These are phyloP conservation scores for Acronicta alni DNA, from an alignment of 2,888 invertebrate species.

Conservation along the genomic window DNA sequence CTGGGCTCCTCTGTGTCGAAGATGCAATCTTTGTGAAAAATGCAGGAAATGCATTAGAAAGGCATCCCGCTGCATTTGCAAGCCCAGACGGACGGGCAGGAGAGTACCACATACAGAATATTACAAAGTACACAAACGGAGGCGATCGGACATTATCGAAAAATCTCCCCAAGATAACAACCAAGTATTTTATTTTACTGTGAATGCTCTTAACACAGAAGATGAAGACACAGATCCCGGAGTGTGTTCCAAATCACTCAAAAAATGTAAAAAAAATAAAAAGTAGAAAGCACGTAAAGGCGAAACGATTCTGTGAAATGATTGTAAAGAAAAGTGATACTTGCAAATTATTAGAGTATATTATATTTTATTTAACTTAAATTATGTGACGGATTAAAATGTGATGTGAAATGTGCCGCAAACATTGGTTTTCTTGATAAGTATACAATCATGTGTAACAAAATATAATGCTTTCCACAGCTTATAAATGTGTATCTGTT, in stretches of 20 bases:
- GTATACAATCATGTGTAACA: conserved; percentile 1
- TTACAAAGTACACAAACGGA: conserved; percentile 23
- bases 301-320: not conserved
- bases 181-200: conserved; percentile 17
- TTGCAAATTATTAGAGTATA: conserved; percentile 10
- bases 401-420: conserved; percentile 7
- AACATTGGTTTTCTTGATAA: conserved; percentile 14
- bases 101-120: conserved; percentile 37
- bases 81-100: conserved; percentile 2
- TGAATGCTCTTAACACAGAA: not conserved
- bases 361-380: conserved; percentile 5
- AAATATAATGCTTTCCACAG: not conserved
- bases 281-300: not conserved
- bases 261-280: not conserved
- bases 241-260: conserved; percentile 15
- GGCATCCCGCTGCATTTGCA: conserved; percentile 8
- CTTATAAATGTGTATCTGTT: not conserved
- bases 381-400: conserved; percentile 15
- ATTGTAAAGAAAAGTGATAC: conserved; percentile 5
- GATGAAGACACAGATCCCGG: not conserved
- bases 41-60: conserved; percentile 29
- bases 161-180: not conserved
- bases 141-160: conserved; percentile 1
- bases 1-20: conserved; percentile 31
- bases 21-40: conserved; percentile 40